Percentiles rank a stretch among this genome's conserved stretches.
Evolutionary conservation across 2,888 invertebrate species (phyloP).

Genomic region (Trichopria drosophilae): DNA sequence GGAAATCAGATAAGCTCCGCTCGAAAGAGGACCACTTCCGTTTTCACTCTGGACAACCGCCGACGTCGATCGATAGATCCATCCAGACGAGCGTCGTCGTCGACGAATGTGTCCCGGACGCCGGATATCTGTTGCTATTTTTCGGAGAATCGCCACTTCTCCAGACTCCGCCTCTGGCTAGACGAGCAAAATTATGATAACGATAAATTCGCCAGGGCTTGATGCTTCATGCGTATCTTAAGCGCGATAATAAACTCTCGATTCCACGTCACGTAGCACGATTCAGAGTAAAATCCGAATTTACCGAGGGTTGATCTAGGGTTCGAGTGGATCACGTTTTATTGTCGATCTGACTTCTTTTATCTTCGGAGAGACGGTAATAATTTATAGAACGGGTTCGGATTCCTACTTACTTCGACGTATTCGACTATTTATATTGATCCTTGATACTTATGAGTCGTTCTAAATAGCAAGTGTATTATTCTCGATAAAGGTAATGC

Average conservation of each 20-base stretch:
- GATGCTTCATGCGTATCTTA: background rate
- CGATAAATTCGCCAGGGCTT: constrained; percentile 11
- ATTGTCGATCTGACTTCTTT: too few relatives aligned
- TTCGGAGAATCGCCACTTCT: background rate
- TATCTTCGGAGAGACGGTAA: too few relatives aligned
- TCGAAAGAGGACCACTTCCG: constrained; percentile 12
- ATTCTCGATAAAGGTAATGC: too few relatives aligned
- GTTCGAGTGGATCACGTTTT: too few relatives aligned
- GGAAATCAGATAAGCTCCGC: constrained; percentile 30
- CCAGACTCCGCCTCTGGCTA: background rate
- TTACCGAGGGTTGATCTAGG: too few relatives aligned
- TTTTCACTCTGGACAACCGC: background rate
- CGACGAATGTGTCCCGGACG: constrained; percentile 9
- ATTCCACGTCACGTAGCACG: too few relatives aligned
- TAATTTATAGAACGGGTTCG: too few relatives aligned
- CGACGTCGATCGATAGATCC: background rate
- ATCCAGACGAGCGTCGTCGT: constrained; percentile 3
- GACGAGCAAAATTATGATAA: constrained; percentile 17
- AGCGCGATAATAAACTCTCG: constrained; percentile 12
- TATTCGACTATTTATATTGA: too few relatives aligned
- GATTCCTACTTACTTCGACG: too few relatives aligned
- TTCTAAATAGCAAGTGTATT: too few relatives aligned
- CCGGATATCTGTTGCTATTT: constrained; percentile 27
- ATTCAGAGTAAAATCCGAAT: too few relatives aligned
- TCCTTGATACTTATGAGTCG: too few relatives aligned